Evolutionary conservation across 2,113 vertebrate genomes (phyloP), one percentile per base, ranked within the genome.

Genomic region (Centropus unirufus): DNA sequence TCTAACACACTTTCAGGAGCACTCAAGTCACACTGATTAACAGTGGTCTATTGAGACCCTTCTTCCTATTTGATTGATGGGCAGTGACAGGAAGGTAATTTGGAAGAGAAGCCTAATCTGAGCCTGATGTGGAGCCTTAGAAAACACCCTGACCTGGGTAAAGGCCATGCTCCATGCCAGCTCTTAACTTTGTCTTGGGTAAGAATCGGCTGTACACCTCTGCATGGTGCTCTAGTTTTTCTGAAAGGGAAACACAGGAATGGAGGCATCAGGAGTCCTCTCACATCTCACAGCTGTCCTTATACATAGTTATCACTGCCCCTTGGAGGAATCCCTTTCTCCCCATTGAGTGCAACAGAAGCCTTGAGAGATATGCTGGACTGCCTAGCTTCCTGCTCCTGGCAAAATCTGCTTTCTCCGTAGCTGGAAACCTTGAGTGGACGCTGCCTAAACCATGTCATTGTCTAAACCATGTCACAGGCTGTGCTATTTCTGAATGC

Each of bases 221-320:
- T 63, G 1, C 15, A 26, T 42, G 16, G 3, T 26, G 42, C 14
- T 83, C 27, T 2, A 0, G 4, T 55, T 89, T 76, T 89, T 8
- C 12, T n/a, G 24, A 13, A 29, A 7, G 6, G 14, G 11, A 40
- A 87, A 68, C 8, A 23, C 1, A 5, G 2, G 34, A 55, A 59
- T 18, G 34, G 72, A 72, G 66, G 30, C 24, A 13, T 20, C 66
- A 11, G 30, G n/a, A 49, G 12, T 44, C 18, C 23, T 7, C 19
- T 12, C 23, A 17, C 21, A 39, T 10, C 75, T 63, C 63, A 24
- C 17, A 57, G 13, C 18, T 3, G 8, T 57, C 46, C 40, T 86
- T 57, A 52, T 23, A 26, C 13, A 1, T 8, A 61, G 4, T 20
- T 6, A n/a, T 12, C 0, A 0, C 36, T 77, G 12, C 27, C 7